These are phyloP conservation scores for Acanthochromis polyacanthus DNA, from an alignment of 2,113 vertebrate genomes.

Conservation along the genomic window DNA sequence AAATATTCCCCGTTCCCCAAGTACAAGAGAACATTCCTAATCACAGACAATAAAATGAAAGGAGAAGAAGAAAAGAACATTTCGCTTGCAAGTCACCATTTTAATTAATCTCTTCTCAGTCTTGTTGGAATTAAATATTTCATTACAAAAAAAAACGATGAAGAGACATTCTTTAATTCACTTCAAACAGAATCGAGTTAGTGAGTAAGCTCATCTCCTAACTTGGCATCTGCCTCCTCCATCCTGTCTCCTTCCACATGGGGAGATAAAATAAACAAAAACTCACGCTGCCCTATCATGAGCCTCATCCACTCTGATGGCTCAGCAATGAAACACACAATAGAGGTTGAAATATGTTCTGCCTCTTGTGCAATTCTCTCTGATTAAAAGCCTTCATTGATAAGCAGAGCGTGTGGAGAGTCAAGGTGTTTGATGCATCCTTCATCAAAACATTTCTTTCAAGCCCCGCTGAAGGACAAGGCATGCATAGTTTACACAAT, in stretches of 20 bases:
- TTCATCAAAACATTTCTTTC: slow-evolving; percentile 53
- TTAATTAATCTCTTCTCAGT: slow-evolving; percentile 75
- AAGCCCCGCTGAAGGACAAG: slow-evolving; percentile 30
- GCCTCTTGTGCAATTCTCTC: slow-evolving; percentile 22
- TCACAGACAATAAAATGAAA: slow-evolving; percentile 65
- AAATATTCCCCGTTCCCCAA: slow-evolving; percentile 58
- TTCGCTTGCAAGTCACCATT: slow-evolving; percentile 66
- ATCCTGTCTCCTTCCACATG: slow-evolving; percentile 57
- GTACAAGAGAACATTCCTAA: slow-evolving; percentile 52
- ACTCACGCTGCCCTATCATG: slow-evolving; percentile 23
- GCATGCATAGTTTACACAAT: slow-evolving; percentile 41
- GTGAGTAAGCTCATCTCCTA: slow-evolving; percentile 58
- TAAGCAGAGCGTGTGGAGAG: slow-evolving; percentile 43
- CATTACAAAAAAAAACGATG: slow-evolving; percentile 76
- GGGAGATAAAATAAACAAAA: slow-evolving; percentile 65
- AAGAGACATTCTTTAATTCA: slow-evolving; percentile 74
- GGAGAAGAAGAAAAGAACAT: slow-evolving; percentile 53
- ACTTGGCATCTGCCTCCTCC: slow-evolving; percentile 66
- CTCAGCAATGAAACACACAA: slow-evolving; percentile 36
- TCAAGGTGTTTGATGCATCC: slow-evolving; percentile 50
- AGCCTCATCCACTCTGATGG: slow-evolving; percentile 39
- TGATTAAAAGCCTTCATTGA: slow-evolving; percentile 59
- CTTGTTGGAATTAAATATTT: slow-evolving; percentile 82
- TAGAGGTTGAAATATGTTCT: slow-evolving; percentile 45
- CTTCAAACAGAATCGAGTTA: slow-evolving; percentile 82